phyloP scores from a whole-genome alignment of 2,888 invertebrate species.

The Caenorhabditis sp. region DNA sequence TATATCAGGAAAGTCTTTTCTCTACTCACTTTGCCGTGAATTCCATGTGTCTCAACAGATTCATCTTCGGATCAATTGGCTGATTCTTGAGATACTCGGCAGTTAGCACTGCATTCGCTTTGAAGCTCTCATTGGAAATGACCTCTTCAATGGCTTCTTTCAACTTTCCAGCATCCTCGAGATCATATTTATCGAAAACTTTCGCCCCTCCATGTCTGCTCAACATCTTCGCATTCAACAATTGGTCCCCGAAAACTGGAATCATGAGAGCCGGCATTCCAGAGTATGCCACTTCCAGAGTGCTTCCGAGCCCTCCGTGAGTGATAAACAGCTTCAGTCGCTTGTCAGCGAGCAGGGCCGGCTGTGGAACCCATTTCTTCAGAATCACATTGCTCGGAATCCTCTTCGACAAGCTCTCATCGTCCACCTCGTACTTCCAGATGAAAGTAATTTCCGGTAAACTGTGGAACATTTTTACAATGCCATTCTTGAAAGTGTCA shows the following conservation, averaged over 20 bases:
- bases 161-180: constrained; percentile 7
- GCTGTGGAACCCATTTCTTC: constrained; percentile 52
- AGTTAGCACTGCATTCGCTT: constrained; percentile 2
- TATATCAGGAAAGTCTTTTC: neutral
- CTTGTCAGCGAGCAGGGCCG: constrained; percentile 40
- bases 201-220: constrained; percentile 44
- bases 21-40: constrained; percentile 25
- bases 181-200: constrained; percentile 32
- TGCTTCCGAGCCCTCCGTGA: constrained; percentile 49
- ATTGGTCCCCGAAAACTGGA: constrained; percentile 48
- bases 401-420: constrained; percentile 15
- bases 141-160: neutral
- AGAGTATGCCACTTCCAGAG: constrained; percentile 40
- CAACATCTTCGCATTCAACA: constrained; percentile 39
- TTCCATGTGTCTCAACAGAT: constrained; percentile 32
- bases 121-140: constrained; percentile 4
- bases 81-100: constrained; percentile 32
- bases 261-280: constrained; percentile 47
- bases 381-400: constrained; percentile 43
- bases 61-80: constrained; percentile 48
- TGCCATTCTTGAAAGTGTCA: constrained; percentile 14
- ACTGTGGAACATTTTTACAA: constrained; percentile 34
- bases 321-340: constrained; percentile 39
- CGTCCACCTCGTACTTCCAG: constrained; percentile 56
- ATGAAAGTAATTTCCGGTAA: constrained; percentile 50